These are phyloP conservation scores for Ceratotherium simum DNA, from an alignment of 2,113 vertebrate genomes.

Conservation along the genomic window DNA sequence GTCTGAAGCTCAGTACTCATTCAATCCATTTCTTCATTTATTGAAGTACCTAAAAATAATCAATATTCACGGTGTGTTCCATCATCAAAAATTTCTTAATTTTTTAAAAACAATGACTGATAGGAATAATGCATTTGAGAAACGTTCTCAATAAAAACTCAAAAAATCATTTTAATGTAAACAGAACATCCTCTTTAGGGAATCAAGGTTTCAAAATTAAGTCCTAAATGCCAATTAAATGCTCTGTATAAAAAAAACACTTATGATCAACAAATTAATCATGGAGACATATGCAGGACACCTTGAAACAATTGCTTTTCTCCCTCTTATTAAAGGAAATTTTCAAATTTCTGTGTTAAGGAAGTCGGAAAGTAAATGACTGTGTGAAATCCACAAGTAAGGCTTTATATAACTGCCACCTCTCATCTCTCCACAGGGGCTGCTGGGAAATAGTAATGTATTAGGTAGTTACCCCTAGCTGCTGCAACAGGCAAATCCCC, in stretches of 20 bases:
- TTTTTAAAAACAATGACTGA: neutral
- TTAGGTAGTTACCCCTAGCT: neutral
- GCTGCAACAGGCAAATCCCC: neutral
- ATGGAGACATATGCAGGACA: neutral
- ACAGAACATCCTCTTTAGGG: conserved; percentile 7
- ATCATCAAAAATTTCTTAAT: neutral
- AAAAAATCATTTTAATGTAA: conserved; percentile 33
- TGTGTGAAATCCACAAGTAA: neutral
- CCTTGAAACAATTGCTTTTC: neutral
- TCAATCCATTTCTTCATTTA: conserved; percentile 46
- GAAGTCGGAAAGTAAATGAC: neutral
- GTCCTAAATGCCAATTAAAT: conserved; percentile 17
- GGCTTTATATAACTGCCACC: neutral
- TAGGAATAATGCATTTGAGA: neutral
- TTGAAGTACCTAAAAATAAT: conserved; percentile 7
- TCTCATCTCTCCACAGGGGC: neutral
- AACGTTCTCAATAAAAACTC: neutral
- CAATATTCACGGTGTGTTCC: neutral
- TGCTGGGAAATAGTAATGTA: neutral
- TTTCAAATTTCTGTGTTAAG: neutral
- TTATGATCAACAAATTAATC: neutral
- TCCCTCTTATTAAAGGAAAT: neutral
- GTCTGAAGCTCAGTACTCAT: neutral
- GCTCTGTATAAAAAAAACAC: neutral
- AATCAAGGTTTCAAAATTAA: neutral